Evolutionary conservation across 2,113 vertebrate species (phyloP), one percentile per base, ranked within the genome.

Genomic region (Catharus bicknelli): DNA sequence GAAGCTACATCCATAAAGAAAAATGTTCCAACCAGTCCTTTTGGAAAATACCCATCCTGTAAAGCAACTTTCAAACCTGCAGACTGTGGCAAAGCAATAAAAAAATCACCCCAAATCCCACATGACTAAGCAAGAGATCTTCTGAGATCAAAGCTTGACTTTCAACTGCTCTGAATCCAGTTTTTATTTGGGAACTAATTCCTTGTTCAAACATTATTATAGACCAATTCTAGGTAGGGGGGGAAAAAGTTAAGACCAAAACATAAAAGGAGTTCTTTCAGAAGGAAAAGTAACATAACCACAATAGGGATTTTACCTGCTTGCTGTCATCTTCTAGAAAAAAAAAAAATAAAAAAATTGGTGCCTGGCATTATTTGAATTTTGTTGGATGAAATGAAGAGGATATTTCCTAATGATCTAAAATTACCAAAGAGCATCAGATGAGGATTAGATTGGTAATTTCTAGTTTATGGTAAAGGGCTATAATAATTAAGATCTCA

Each of bases 401-500:
- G 16, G 17, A 34, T 54, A 61, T 86, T 91, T 91, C 73, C 78
- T 64, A 59, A 69, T 30, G 42, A 62, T 88, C 88, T 90, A 69
- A 91, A 91, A 84, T 90, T 74, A 87, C 84, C 26, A 25, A 81
- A 64, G 43, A 80, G 58, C 70, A 90, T 92, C 68, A 51, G 53
- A 38, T 91, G 63, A 62, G 23, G 17, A 50, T 47, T 48, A 50
- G 30, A 66, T 16, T 62, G 75, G 64, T 74, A 61, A 82, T 96
- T 96, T 86, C 54, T 85, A 62, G 66, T 91, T 94, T 83, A 74
- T 90, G 79, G 45, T 61, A 79, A 82, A 89, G 62, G n/a, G 63
- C 55, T 72, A 5, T 34, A 84, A 74, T 90, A 95, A 94, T 95
- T 80, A 95, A 93, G 77, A 74, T 73, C 81, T 90, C 88, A 59